Percentiles rank a stretch among this genome's conserved stretches.
Evolutionary conservation across 2,113 vertebrate genomes (phyloP).

Genomic region (Festucalex cinctus): DNA sequence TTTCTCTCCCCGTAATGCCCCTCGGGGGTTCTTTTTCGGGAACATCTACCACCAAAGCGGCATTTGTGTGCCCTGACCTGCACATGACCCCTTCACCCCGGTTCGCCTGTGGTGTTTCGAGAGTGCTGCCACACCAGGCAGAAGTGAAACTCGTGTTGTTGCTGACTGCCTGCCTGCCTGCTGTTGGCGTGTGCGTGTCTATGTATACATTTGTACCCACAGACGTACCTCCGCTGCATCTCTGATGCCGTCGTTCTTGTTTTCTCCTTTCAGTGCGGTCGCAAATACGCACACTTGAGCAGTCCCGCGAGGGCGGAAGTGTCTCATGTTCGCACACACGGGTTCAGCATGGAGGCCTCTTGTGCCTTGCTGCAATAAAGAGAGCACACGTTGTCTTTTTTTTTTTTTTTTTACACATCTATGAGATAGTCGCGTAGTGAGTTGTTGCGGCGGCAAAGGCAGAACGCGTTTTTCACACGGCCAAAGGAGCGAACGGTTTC

Average conservation of each 20-base stretch:
- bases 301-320: conserved; percentile 35
- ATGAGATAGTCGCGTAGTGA: no score
- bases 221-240: conserved; percentile 49
- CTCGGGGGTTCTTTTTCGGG: conserved; percentile 20
- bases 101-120: conserved; percentile 59
- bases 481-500: conserved; percentile 31
- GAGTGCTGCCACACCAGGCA: conserved; percentile 72
- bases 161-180: conserved; percentile 47
- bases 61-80: conserved; percentile 56
- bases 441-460: neutral
- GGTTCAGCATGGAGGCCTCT: conserved; percentile 46
- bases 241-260: conserved; percentile 55
- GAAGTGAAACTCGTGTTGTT: conserved; percentile 78
- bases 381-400: neutral
- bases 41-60: neutral
- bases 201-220: conserved; percentile 19
- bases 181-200: conserved; percentile 51
- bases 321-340: conserved; percentile 53
- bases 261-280: conserved; percentile 59
- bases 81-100: conserved; percentile 67
- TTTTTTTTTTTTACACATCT: neutral
- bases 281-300: conserved; percentile 29
- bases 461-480: conserved; percentile 16
- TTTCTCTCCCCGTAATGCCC: conserved; percentile 17
- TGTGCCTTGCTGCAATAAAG: neutral